Percentiles rank a stretch among this genome's conserved stretches.
phyloP scores from a whole-genome alignment of 2,797 vertebrate species.

The Danionella dracula region DNA sequence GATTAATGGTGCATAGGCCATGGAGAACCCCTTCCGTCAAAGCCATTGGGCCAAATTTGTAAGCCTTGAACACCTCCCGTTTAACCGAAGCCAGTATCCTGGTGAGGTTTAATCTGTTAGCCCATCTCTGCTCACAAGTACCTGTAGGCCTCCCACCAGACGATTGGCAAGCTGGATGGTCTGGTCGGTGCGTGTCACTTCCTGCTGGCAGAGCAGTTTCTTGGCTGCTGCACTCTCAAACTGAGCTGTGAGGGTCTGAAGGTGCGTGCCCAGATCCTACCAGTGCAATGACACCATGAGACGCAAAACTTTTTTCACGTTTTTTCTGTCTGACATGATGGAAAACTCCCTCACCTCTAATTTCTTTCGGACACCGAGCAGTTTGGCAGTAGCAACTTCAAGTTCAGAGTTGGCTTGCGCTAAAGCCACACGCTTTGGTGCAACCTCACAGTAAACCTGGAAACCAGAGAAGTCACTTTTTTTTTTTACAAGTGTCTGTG shows the following conservation, averaged over 20 bases:
- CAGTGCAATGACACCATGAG: slow-evolving; percentile 10
- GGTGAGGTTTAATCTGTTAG: slow-evolving; percentile 50
- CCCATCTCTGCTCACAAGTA: slow-evolving; percentile 49
- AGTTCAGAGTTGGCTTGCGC: slow-evolving; percentile 73
- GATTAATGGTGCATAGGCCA: slow-evolving; percentile 65
- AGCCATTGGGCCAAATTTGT: slow-evolving; percentile 45
- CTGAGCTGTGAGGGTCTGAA: slow-evolving; percentile 68
- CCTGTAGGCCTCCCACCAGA: slow-evolving; percentile 76
- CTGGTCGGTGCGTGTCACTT: slow-evolving; percentile 71
- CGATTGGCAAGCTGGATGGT: slow-evolving; percentile 73
- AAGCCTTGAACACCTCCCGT: slow-evolving; percentile 41
- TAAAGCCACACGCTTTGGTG: slow-evolving; percentile 71
- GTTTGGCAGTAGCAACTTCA: slow-evolving; percentile 70
- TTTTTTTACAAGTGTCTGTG: neutral
- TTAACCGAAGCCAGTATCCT: slow-evolving; percentile 27
- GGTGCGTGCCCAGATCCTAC: slow-evolving; percentile 75
- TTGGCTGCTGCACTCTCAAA: slow-evolving; percentile 74
- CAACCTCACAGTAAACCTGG: slow-evolving; percentile 65
- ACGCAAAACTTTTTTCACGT: neutral
- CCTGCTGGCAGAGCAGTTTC: slow-evolving; percentile 76
- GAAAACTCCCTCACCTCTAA: slow-evolving; percentile 58
- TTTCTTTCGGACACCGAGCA: slow-evolving; percentile 74
- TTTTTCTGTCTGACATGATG: slow-evolving; percentile 24
- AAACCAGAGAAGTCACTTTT: neutral
- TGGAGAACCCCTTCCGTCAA: slow-evolving; percentile 61